These are phyloP conservation scores for Columba guinea DNA, from an alignment of 2,797 vertebrate species.

Conservation along the genomic window DNA sequence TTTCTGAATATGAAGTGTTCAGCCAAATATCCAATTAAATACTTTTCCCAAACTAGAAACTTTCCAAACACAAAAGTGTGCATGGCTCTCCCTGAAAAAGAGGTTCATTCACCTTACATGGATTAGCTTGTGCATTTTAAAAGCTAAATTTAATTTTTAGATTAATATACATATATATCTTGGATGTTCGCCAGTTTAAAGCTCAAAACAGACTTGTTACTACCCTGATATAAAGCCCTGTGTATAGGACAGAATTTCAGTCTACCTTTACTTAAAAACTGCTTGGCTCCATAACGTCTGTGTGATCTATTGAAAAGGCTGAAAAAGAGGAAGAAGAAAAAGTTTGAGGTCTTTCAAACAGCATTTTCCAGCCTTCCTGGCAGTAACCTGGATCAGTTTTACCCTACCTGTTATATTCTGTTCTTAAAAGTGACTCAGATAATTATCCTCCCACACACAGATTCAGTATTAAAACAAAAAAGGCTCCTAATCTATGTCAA, in stretches of 20 bases:
- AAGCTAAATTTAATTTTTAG: background rate
- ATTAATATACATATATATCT: background rate
- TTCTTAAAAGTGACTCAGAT: background rate
- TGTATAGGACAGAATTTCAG: background rate
- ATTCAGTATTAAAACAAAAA: background rate
- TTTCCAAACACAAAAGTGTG: background rate
- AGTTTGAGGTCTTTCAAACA: background rate
- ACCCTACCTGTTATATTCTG: background rate
- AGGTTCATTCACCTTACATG: background rate
- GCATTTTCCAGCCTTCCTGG: background rate
- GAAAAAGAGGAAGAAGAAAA: background rate
- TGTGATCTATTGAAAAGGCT: background rate
- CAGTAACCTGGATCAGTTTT: background rate
- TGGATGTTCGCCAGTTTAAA: background rate
- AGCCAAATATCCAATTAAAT: background rate
- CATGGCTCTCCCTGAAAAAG: background rate
- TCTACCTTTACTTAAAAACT: background rate
- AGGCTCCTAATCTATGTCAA: background rate
- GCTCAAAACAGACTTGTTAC: background rate
- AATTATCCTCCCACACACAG: background rate
- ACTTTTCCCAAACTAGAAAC: background rate
- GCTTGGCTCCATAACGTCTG: constrained; percentile 11
- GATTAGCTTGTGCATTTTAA: background rate
- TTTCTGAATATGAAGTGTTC: background rate
- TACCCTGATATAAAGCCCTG: background rate